Evolutionary conservation across 2,113 vertebrate species (phyloP).

Genomic region (Raja brachyura): DNA sequence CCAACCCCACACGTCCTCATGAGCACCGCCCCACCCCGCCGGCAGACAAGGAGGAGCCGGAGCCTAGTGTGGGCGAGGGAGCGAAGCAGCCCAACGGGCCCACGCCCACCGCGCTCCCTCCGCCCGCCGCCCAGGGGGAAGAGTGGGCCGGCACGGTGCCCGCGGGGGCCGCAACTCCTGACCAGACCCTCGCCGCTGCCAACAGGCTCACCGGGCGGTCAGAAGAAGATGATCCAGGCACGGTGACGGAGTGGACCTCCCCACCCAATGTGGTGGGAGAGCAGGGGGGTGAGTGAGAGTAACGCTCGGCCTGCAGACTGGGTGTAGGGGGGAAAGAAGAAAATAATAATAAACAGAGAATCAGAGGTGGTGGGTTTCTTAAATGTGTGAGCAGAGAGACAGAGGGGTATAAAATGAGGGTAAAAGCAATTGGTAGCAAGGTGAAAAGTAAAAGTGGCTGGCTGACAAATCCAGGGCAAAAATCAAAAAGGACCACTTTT

Average conservation of each 20-base stretch:
- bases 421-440: too few species aligned
- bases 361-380: too few species aligned
- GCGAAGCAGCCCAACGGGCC: neutral
- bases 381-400: too few species aligned
- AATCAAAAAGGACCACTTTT: too few species aligned
- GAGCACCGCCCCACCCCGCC: neutral
- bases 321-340: too few species aligned
- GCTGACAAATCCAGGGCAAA: too few species aligned
- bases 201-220: neutral
- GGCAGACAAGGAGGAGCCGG: neutral
- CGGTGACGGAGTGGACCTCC: neutral
- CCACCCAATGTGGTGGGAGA: neutral
- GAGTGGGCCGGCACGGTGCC: neutral
- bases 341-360: too few species aligned
- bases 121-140: neutral
- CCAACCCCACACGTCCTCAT: neutral
- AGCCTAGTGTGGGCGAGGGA: neutral
- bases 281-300: neutral
- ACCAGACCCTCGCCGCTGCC: neutral
- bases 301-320: too few species aligned
- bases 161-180: neutral
- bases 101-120: neutral
- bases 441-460: too few species aligned
- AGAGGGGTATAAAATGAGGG: too few species aligned
- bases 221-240: neutral